These are phyloP conservation scores for Chondrilla cf. caribensis DNA, from an alignment of 37 sponge, comb jelly and placozoan species.

Conservation along the genomic window DNA sequence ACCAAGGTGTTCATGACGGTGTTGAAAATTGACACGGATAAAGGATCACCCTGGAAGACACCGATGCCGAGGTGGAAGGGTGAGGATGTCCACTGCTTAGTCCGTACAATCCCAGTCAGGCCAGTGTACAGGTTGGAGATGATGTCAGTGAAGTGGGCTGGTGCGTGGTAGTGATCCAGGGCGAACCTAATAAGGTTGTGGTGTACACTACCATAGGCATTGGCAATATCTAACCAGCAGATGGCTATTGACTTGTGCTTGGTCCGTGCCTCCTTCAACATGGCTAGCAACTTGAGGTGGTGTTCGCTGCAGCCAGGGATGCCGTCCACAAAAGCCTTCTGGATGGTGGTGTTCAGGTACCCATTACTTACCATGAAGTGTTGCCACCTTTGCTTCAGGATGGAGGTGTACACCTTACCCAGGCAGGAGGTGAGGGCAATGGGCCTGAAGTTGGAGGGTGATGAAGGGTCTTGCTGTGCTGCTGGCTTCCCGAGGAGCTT, in stretches of 20 bases:
- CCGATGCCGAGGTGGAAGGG: conserved; percentile 10
- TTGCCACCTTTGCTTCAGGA: conserved; percentile 14
- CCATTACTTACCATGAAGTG: conserved; percentile 18
- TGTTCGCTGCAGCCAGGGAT: conserved; percentile 36
- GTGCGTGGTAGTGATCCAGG: conserved; percentile 33
- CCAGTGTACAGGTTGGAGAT: conserved; percentile 9
- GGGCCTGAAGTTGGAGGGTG: conserved; percentile 4
- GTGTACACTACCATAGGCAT: conserved; percentile 44
- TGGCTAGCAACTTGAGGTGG: conserved; percentile 5
- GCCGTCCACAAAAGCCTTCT: conserved; percentile 22
- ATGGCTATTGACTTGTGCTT: conserved; percentile 15
- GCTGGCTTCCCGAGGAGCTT: conserved; percentile 1
- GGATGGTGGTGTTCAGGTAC: conserved; percentile 27
- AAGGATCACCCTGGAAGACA: conserved; percentile 41
- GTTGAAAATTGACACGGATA: conserved; percentile 34
- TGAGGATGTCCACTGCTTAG: conserved; percentile 19
- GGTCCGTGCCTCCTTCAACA: conserved; percentile 10
- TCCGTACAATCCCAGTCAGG: conserved; percentile 13
- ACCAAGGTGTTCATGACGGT: conserved; percentile 30
- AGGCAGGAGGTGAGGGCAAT: conserved; percentile 24
- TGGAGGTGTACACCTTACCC: conserved; percentile 5
- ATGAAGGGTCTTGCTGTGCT: background rate
- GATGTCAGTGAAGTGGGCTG: background rate
- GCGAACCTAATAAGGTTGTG: conserved; percentile 30
- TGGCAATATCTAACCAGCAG: conserved; percentile 38